Evolutionary conservation across 2,888 invertebrate species (phyloP).

Genomic region (Protodeltote pygarga): DNA sequence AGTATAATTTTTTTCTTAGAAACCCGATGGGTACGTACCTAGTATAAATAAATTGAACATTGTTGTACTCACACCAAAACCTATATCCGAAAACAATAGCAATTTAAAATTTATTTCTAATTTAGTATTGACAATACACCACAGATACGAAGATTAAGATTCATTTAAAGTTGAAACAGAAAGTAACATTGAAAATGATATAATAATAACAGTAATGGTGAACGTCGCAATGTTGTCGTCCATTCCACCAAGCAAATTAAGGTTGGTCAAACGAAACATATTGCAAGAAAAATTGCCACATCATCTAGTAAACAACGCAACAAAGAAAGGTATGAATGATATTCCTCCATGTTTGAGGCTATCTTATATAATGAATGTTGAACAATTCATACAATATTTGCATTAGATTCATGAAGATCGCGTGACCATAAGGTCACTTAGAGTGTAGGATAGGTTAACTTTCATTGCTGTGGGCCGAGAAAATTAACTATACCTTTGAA

Average conservation of each 20-base stretch:
- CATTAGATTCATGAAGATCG: conserved; percentile 8
- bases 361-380: conserved; percentile 21
- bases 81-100: too few relatives aligned
- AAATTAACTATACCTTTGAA: conserved; percentile 17
- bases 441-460: conserved; percentile 34
- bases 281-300: conserved; percentile 14
- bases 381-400: conserved; percentile 23
- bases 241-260: neutral
- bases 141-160: too few relatives aligned
- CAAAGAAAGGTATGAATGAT: conserved; percentile 26
- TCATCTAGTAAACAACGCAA: conserved; percentile 15
- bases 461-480: conserved; percentile 32
- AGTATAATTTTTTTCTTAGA: too few relatives aligned
- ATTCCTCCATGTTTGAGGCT: conserved; percentile 7
- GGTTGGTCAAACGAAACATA: conserved; percentile 1
- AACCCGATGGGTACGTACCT: too few relatives aligned
- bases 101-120: too few relatives aligned
- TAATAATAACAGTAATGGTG: too few relatives aligned
- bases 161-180: too few relatives aligned
- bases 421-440: conserved; percentile 28
- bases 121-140: too few relatives aligned
- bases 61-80: too few relatives aligned
- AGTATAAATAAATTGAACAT: too few relatives aligned
- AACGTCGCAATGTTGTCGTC: neutral
- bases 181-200: too few relatives aligned